These are phyloP conservation scores for Subacronicta megacephala DNA, from an alignment of 2,888 invertebrate species.

Conservation along the genomic window DNA sequence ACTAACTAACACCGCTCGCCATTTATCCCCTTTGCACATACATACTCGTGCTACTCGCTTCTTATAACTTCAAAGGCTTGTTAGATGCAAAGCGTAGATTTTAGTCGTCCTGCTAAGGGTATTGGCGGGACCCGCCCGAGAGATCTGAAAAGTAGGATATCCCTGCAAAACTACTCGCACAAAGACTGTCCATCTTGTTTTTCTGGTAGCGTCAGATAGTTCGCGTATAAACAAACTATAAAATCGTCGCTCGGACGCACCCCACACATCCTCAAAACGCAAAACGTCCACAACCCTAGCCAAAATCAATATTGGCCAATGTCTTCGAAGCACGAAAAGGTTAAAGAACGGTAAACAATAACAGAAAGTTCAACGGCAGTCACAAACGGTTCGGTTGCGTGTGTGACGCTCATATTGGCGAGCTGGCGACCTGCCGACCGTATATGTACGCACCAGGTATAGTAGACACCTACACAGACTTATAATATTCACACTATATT, in stretches of 20 bases:
- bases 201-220: too few species aligned
- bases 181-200: too few species aligned
- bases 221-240: background rate
- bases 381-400: conserved; percentile 56
- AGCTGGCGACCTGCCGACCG: conserved; percentile 62
- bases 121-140: too few species aligned
- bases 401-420: conserved; percentile 62
- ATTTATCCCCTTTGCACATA: too few species aligned
- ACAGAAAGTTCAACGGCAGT: conserved; percentile 67
- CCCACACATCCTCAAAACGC: background rate
- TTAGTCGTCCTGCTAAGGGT: too few species aligned
- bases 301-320: conserved; percentile 38
- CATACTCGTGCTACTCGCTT: too few species aligned
- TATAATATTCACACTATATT: conserved; percentile 35
- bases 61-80: too few species aligned
- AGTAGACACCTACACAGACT: conserved; percentile 3
- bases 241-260: background rate
- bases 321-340: conserved; percentile 57
- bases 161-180: too few species aligned
- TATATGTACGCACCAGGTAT: conserved; percentile 37
- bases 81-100: too few species aligned
- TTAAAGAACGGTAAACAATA: conserved; percentile 67
- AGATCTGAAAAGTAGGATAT: too few species aligned
- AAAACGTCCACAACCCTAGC: conserved; percentile 5
- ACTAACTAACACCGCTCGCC: too few species aligned